phyloP scores from a whole-genome alignment of 2,113 vertebrate species.

The Bubo blakistoni region DNA sequence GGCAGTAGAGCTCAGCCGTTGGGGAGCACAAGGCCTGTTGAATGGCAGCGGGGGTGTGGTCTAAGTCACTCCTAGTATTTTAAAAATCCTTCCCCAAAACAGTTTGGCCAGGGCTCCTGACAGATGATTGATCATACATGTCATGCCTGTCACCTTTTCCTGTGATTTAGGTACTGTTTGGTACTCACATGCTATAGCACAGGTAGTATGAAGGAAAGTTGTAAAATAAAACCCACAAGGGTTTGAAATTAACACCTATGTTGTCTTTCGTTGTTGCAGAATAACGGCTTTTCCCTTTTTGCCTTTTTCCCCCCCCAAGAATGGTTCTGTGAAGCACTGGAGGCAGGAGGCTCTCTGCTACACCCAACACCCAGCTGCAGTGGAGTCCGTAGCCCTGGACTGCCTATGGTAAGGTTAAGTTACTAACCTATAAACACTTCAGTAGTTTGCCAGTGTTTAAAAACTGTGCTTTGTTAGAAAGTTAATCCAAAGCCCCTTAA shows the following conservation, averaged over 20 bases:
- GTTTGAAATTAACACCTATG: background rate
- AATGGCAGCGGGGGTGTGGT: rapidly evolving
- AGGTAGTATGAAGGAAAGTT: rapidly evolving
- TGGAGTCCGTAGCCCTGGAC: no score
- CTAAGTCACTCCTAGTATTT: background rate
- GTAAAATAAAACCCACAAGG: rapidly evolving
- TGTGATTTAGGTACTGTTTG: no score
- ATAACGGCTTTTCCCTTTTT: background rate
- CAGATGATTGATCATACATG: rapidly evolving
- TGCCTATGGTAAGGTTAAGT: background rate
- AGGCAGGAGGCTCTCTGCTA: background rate
- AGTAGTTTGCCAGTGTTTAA: background rate
- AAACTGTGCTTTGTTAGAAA: background rate
- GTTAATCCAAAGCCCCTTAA: background rate
- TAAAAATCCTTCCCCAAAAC: background rate
- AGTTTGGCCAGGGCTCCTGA: background rate
- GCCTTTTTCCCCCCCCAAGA: no score
- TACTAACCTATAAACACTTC: background rate
- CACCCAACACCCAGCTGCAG: background rate
- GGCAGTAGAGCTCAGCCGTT: background rate
- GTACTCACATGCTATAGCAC: no score
- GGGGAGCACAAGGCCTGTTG: no score
- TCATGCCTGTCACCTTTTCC: background rate
- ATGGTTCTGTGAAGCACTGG: background rate
- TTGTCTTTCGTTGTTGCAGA: background rate